Conservation (phyloP, 2,113 vertebrate species). For the Motacilla tschutschensis region DNA sequence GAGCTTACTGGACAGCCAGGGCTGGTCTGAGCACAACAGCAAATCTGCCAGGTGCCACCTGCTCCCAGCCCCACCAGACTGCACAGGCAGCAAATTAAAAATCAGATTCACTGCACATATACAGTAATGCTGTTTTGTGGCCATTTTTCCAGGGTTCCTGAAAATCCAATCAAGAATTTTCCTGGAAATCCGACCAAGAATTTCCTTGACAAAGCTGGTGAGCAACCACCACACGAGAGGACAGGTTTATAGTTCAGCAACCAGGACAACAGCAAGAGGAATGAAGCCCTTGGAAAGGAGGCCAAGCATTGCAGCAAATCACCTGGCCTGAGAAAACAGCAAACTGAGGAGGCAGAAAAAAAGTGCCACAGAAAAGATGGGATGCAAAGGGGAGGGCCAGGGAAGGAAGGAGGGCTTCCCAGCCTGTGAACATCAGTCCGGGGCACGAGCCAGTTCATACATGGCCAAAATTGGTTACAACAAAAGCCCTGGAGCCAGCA, state of each 20-base stretch:
- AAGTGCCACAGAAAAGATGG: not conserved
- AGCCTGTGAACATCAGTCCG: accelerated
- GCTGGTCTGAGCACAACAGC: not conserved
- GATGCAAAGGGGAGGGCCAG: not conserved
- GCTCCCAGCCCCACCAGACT: not conserved
- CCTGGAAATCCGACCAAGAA: not conserved
- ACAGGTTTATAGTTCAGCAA: not conserved
- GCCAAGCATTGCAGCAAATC: not conserved
- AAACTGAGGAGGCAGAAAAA: not conserved
- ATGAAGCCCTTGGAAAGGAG: not conserved
- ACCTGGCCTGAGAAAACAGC: not conserved
- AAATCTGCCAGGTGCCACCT: conserved; percentile 19
- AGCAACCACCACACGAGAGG: accelerated
- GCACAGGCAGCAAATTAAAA: conserved; percentile 17
- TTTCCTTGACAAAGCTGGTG: not conserved
- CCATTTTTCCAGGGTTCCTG: not conserved
- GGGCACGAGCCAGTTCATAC: not conserved
- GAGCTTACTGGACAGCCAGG: not conserved
- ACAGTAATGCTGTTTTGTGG: not conserved
- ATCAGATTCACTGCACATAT: not conserved
- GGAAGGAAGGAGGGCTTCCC: not conserved
- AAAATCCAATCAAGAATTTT: not conserved
- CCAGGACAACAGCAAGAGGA: not conserved
- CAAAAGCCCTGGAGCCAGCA: not conserved
- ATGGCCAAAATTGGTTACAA: not conserved